phyloP scores from a whole-genome alignment of 2,797 vertebrate genomes.

The Sebastes cheni region DNA sequence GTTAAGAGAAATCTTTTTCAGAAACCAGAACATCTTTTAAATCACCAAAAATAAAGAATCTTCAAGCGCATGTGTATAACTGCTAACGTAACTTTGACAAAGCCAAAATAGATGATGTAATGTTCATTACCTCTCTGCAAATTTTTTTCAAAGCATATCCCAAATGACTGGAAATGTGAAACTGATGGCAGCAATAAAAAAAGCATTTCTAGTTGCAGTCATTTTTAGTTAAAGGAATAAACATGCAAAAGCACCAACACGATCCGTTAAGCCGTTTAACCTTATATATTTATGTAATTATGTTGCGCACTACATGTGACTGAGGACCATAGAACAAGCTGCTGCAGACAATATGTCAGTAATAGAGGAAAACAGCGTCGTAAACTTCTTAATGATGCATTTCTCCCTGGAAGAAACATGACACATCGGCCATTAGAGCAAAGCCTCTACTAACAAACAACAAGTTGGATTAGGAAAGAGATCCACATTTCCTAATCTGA shows the following conservation, averaged over 20 bases:
- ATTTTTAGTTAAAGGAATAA: neutral
- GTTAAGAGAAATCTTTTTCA: neutral
- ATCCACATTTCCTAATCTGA: slow-evolving; percentile 2
- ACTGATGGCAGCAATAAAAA: neutral
- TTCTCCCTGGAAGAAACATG: slow-evolving; percentile 14
- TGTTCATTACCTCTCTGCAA: neutral
- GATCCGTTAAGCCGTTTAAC: neutral
- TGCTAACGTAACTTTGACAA: neutral
- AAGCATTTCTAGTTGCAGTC: neutral
- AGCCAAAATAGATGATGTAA: neutral
- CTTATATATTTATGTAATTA: slow-evolving; percentile 1
- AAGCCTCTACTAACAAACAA: slow-evolving; percentile 2
- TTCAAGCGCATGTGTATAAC: neutral
- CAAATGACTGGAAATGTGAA: slow-evolving; percentile 1
- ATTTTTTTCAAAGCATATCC: neutral
- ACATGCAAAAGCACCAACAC: neutral
- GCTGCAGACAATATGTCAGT: neutral
- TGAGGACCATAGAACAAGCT: neutral
- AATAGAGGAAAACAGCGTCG: neutral
- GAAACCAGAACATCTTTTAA: neutral
- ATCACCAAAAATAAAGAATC: neutral
- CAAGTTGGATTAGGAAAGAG: slow-evolving; percentile 1
- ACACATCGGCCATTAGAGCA: slow-evolving; percentile 18
- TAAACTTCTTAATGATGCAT: slow-evolving; percentile 2
- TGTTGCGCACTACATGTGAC: neutral